Evolutionary conservation across 53 echinoderm and acorn worm species (phyloP), one percentile per base, ranked within the genome.

Genomic region (Temnopleurus reevesii): DNA sequence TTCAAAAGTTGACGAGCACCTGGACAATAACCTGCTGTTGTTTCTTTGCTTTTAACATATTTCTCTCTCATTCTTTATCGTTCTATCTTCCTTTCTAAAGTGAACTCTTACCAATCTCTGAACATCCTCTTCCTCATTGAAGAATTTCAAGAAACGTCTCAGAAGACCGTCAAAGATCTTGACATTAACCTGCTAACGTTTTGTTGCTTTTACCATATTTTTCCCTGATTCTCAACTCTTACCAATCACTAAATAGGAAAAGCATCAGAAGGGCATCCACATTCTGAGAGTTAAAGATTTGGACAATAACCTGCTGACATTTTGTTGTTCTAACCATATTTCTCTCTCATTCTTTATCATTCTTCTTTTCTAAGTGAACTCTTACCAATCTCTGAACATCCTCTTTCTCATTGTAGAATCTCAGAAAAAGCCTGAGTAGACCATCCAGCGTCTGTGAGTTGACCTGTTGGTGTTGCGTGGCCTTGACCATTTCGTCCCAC

Each of bases 311-410:
- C 15, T 49, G 49, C 9, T 49, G 49, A 49, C 49, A 49, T 49
- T 1, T n/a, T 0, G 15, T 49, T 15, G 15, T 49, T 49, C 9
- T 49, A 49, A 12, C 9, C 15, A 49, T 49, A 49, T 49, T 49
- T 49, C 49, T 24, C 4, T 35, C 34, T 25, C 29, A 38, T 28
- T 9, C 41, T 36, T 38, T 36, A 79, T 35, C 19, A 45, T 23
- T 49, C 10, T 9, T 49, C 56, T 63, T 1, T 5, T 12, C 9
- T 35, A n/a, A n/a, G n/a, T 41, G 28, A 71, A 5, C 6, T 36
- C 36, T 93, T 90, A 99, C 99, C 93, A 99, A 84, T 92, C 99
- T 93, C 59, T 92, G 87, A 13, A 63, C 76, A 90, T 99, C 99
- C 23, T 76, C 54, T 24, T 24, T 81, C 35, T 91, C 76, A 2